Evolutionary conservation across 1,140 invertebrate species (phyloP), one percentile per base, ranked within the genome.

Genomic region (Platyscapa corneri): DNA sequence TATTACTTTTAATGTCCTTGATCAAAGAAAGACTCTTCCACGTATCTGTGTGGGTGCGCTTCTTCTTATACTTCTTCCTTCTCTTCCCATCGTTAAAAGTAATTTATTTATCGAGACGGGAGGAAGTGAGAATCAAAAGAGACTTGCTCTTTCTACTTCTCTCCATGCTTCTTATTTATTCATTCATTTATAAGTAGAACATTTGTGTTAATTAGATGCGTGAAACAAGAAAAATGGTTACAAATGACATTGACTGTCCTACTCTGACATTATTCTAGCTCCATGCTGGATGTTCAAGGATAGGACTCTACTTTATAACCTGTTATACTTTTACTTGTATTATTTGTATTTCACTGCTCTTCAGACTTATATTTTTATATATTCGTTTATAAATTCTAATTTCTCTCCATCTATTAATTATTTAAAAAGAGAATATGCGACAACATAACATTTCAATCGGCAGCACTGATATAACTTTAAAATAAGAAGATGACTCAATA

Each of bases 1-100:
- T 84, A 70, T 87, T 87, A 86, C 84, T 85, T 88, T 86, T 86
- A 86, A 86, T 87, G 74, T 84, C 53, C 46, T 74, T 83, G 77
- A 80, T 82, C 85, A 86, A 85, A 84, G 81, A 39, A n/a, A 70
- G 77, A 70, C 64, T 82, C 80, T 46, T 49, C 67, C 65, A 72
- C 84, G 72, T 74, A 65, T 75, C 77, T 75, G 0, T 32, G 2
- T 30, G 67, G 18, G 34, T 27, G 14, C 65, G 30, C 65, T 34
- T 34, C 67, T 39, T 39, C 67, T 72, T 67, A 30, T 32, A n/a
- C 53, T 83, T 32, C n/a, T 6, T 60, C 49, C 23, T 23, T 30
- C 64, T 42, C n/a, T 49, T 30, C 16, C 34, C 65, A 1, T 14
- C 60, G 56, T 42, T 53, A 56, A 64, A 75, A 53, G 49, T 46